Base-by-base conservation (phyloP, 1,140 invertebrate species). In the Nasonia longicornis region DNA sequence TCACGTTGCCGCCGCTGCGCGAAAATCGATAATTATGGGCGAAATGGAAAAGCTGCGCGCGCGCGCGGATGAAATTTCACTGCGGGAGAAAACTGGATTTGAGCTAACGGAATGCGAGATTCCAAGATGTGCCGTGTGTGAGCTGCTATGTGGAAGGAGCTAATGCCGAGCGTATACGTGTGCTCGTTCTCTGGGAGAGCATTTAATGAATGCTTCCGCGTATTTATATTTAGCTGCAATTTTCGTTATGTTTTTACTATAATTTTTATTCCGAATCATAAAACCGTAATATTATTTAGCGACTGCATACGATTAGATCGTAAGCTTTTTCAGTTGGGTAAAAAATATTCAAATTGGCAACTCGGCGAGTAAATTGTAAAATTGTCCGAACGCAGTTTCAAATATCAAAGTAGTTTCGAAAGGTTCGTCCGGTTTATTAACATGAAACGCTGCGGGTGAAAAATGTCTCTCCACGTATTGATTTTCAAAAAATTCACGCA, bases 11-110 rank as follows among this genome's bases (percentile, higher is more conserved):
- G 12, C 26, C 4, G 1, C 10, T 20, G 8, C 52, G 26, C 14
- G 22, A 72, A 64, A 79, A 73, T 79, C 58, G 70, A 79, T 73
- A 66, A 79, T 26, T 79, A 26, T 48, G 35, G n/a, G 31, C 14
- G 20, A 67, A 79, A 71, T 72, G 12, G 29, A 77, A 77, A 69
- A 67, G 76, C 58, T 66, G 20, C 3, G 1, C 3, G 0, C 3
- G 0, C n/a, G 58, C 58, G 26, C 3, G 64, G 52, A 10, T 67
- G 64, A 29, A 67, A 29, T 67, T 67, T 67, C 64, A 31, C 64
- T 12, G 64, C 22, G 11, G 22, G 7, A 31, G 1, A 29, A n/a
- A 67, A 67, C 64, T 29, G 64, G 64, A 58, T 58, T 11, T 20
- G 52, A 58, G 52, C 14, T 58, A 58, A 58, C 52, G 52, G 52